Base-by-base conservation (phyloP, 1,140 invertebrate genomes). In the Lepidotrigona ventralis region DNA sequence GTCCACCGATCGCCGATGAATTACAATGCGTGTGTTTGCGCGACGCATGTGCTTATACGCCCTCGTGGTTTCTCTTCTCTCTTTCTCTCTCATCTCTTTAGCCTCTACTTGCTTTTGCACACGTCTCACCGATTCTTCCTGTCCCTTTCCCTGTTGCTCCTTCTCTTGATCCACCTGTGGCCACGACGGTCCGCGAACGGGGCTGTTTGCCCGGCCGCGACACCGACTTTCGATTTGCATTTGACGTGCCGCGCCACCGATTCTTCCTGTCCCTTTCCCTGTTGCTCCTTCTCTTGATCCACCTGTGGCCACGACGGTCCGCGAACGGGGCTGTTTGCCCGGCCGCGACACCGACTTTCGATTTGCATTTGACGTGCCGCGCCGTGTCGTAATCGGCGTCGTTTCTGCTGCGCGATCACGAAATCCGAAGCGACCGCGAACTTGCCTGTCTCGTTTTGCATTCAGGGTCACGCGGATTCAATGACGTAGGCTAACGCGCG, bases 21-120 rank as follows among this genome's bases (percentile, higher is more conserved):
- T 91, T 91, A 90, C 85, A 90, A 92, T 90, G 88, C 64, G 63
- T 60, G 86, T 78, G 85, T 84, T 81, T 86, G 86, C 77, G 76
- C 73, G 77, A 85, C 81, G 78, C 68, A 56, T 60, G 33, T 64
- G 69, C 60, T 53, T 71, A 73, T 81, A 69, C 64, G 39, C 56
- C 68, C 79, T 79, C 64, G 46, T 39, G 6, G 19, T 17, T 19
- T 56, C 17, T 56, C 54, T 17, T 56, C 17, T 56, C 54, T 56
- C 54, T 56, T 17, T 56, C 54, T 56, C 54, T 56, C 53, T 60
- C 29, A 17, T 4, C 29, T 63, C 29, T 70, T 64, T 83, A 46
- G 39, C 26, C 54, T 46, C 66, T 26, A 12, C 17, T 21, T 2
- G 14, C 66, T 21, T 39, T 39, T 46, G 19, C n/a, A 66, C 6